Evolutionary conservation across 1,140 invertebrate species (phyloP), one percentile per base, ranked within the genome.

Genomic region (Drosophila insularis): DNA sequence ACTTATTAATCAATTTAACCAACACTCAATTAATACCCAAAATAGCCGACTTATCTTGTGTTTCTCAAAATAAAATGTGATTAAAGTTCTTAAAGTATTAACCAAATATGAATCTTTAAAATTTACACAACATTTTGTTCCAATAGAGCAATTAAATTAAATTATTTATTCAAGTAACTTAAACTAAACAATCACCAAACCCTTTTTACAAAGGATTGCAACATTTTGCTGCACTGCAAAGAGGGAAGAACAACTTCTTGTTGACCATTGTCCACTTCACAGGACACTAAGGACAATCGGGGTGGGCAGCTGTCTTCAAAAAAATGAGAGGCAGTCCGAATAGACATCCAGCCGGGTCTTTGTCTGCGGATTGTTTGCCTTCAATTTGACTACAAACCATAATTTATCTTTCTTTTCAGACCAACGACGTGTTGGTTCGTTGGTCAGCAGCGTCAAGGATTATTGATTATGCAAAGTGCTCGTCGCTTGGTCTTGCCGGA

Each of bases 371-470:
- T 91, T 91, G 82, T 87, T 91, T 91, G 89, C 71, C 85, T 91
- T 84, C 82, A 89, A 91, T 91, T 91, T 91, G 90, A 91, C 90
- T 91, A 91, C 82, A 91, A 91, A 91, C 90, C 90, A 91, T 91
- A 91, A 91, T 91, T 91, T 91, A 91, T 91, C 78, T 89, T 91
- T 91, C 78, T 89, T 91, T 91, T 91, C 80, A 80, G 80, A 87
- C 17, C 43, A 50, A 50, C 43, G 43, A 50, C 77, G 79, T 90
- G 85, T 82, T 76, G 80, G 69, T 63, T 72, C 75, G 64, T 74
- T 86, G 78, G 85, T 91, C 89, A 86, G 76, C 79, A 74, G 85
- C 89, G 89, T 89, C 89, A 90, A 91, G 89, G 89, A 91, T 91
- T 91, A 91, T 91, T 91, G 89, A 91, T 91, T 91, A 91, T 91